Conservation (phyloP, 2,888 invertebrate genomes). For the Andrena flavipes region DNA sequence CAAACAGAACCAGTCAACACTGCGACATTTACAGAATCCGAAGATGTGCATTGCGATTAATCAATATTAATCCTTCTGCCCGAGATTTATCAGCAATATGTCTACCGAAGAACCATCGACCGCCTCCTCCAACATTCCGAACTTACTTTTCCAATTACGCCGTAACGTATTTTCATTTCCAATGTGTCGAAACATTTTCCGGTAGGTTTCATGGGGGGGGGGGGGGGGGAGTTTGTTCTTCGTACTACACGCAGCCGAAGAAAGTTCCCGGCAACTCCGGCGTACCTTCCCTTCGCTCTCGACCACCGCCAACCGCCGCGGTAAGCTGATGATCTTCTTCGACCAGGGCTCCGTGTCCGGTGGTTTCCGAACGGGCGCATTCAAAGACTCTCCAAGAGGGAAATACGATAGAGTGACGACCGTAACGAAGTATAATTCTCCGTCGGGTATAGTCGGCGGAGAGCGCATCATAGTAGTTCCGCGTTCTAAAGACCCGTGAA, state of each 20-base stretch:
- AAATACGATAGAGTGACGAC: constrained; percentile 54
- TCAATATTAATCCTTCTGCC: constrained; percentile 16
- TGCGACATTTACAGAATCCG: too few relatives aligned
- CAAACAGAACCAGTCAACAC: too few relatives aligned
- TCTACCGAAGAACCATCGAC: neutral
- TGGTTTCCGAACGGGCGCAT: constrained; percentile 25
- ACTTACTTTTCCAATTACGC: constrained; percentile 50
- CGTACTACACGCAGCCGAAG: neutral
- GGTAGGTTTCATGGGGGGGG: constrained; percentile 20
- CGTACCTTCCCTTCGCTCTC: neutral
- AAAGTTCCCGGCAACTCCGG: constrained; percentile 41
- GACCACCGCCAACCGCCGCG: neutral
- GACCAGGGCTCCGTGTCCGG: constrained; percentile 20
- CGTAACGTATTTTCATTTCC: constrained; percentile 41
- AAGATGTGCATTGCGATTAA: neutral
- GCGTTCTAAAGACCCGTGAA: constrained; percentile 56
- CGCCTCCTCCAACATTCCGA: neutral
- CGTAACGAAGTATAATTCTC: constrained; percentile 67
- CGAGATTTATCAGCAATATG: neutral
- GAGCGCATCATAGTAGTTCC: constrained; percentile 39
- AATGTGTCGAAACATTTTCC: constrained; percentile 43
- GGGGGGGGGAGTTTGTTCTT: constrained; percentile 31
- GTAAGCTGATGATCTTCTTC: constrained; percentile 44
- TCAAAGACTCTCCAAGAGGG: constrained; percentile 33
- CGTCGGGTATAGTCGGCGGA: neutral